A percentile compares a stretch with the other conserved stretches of the same genome.
Conservation (phyloP, 2,113 vertebrate species). For the Nycticorax nycticorax region DNA sequence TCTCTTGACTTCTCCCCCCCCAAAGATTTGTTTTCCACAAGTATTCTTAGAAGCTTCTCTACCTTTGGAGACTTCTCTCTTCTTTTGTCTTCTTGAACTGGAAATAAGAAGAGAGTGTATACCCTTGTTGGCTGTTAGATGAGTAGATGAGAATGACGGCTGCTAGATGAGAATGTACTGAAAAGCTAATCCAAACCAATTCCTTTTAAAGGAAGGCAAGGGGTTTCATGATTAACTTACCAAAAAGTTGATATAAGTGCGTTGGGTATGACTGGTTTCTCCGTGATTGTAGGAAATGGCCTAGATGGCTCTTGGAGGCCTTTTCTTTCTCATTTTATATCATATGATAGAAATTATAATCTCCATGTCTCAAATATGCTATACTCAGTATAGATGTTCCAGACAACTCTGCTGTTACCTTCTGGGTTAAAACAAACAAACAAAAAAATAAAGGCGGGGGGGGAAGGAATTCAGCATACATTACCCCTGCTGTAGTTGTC, state of each 20-base stretch:
- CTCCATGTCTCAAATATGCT: fast-evolving
- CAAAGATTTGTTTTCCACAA: background rate
- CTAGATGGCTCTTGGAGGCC: background rate
- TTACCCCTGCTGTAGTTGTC: background rate
- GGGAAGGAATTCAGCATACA: background rate
- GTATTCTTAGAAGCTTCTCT: background rate
- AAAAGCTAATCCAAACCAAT: background rate
- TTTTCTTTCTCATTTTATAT: background rate
- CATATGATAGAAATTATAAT: background rate
- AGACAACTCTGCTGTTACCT: background rate
- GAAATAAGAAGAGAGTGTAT: background rate
- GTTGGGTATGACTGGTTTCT: background rate
- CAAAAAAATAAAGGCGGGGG: background rate
- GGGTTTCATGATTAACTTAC: background rate
- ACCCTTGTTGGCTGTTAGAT: background rate
- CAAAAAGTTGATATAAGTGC: background rate
- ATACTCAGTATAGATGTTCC: background rate
- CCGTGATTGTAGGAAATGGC: background rate
- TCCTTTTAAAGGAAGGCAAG: background rate
- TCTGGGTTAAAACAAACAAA: background rate
- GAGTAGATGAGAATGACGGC: background rate
- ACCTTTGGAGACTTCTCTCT: background rate
- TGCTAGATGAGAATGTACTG: background rate
- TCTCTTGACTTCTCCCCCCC: background rate
- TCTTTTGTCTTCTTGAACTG: background rate